phyloP scores from a whole-genome alignment of 2,113 vertebrate species.

The Lanius ludovicianus region DNA sequence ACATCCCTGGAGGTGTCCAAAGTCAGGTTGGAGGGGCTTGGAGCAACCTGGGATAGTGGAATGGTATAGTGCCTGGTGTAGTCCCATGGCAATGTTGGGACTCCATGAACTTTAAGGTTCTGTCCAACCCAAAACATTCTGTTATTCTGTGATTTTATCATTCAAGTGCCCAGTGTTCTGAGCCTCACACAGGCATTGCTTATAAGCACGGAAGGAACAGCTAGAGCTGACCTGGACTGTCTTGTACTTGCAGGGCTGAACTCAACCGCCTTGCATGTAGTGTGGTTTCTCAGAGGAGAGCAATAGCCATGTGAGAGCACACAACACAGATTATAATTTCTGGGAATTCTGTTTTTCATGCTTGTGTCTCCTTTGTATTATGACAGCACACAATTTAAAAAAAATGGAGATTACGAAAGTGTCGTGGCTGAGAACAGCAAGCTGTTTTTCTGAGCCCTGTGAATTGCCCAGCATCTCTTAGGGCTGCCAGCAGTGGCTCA shows the following conservation, averaged over 20 bases:
- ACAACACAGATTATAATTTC: background rate
- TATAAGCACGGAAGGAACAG: fast-evolving
- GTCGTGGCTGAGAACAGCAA: fast-evolving
- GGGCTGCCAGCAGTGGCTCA: background rate
- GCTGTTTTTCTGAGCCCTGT: fast-evolving
- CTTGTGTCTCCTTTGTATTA: background rate
- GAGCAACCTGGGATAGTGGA: background rate
- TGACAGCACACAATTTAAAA: background rate
- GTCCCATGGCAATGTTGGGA: background rate
- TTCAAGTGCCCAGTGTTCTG: background rate
- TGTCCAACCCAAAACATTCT: background rate
- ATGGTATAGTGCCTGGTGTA: background rate
- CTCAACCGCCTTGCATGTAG: fast-evolving
- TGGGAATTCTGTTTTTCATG: background rate
- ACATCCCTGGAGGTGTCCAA: background rate
- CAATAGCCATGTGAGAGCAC: background rate
- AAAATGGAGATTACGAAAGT: background rate
- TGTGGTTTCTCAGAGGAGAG: background rate
- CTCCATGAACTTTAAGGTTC: background rate
- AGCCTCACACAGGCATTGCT: background rate
- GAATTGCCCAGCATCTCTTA: background rate
- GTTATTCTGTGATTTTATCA: background rate
- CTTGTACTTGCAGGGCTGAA: background rate
- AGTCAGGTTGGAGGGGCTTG: background rate
- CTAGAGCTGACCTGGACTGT: fast-evolving